Evolutionary conservation across 2,797 vertebrate genomes (phyloP), one percentile per base, ranked within the genome.

Genomic region (Cichlasoma orientale): DNA sequence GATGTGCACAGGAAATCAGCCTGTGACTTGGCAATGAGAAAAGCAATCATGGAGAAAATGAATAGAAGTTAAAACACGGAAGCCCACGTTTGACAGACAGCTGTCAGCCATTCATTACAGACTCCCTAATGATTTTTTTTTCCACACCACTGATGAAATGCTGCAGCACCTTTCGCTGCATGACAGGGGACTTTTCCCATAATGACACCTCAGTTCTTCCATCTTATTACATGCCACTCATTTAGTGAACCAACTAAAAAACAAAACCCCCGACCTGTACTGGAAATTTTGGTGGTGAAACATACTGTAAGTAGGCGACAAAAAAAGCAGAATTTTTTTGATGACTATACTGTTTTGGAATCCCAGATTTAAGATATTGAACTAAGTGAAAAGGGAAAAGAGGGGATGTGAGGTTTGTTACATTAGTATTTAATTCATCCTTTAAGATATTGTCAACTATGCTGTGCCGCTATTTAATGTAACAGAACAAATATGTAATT

Each of bases 71-170:
- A 72, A 86, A 91, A 74, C 53, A 53, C 61, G 25, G 14, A 72
- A n/a, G 1, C 54, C 23, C 36, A 38, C 29, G 19, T 88, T 86
- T 92, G 92, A 95, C 83, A 90, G 92, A 91, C 92, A 94, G 90
- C 90, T 91, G 93, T 93, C 91, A 87, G 58, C 80, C 83, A 68
- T 85, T 93, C 78, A 86, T 92, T 85, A 82, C 72, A 75, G 41
- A 36, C 56, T 85, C 72, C 76, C 71, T 89, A 83, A 91, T 85
- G 84, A 92, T 75, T 66, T 66, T 86, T 86, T 73, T 76, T 81
- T 72, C 83, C 80, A 80, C 81, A 19, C 72, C 19, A 1, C 38
- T 84, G 84, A 90, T 83, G 83, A 86, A 83, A 79, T 33, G 58
- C 72, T 4, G 41, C 36, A 21, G 79, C 90, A 84, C 78, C 74